Conservation (phyloP, 2,113 vertebrate genomes). For the Pipra filicauda region DNA sequence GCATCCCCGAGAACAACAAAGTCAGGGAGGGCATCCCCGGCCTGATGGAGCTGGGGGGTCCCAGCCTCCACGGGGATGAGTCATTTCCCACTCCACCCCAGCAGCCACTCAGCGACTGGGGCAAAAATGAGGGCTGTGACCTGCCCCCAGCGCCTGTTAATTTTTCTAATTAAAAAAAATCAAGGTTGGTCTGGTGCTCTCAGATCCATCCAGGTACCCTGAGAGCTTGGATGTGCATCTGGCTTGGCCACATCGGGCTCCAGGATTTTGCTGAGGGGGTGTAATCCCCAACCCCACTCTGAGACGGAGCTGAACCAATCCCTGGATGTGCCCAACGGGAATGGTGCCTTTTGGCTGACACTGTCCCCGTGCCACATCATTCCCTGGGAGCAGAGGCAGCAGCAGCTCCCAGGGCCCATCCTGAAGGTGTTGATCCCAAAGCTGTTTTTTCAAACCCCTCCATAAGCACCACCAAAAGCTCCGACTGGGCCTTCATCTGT, state of each 20-base stretch:
- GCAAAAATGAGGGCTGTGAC: rapidly evolving
- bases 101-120: rapidly evolving
- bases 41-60: not conserved
- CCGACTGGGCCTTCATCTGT: not conserved
- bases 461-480: not conserved
- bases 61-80: rapidly evolving
- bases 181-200: not conserved
- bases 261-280: not conserved
- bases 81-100: rapidly evolving
- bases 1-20: not conserved
- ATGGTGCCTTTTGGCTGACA: rapidly evolving
- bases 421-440: not conserved
- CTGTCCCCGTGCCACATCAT: rapidly evolving
- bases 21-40: not conserved
- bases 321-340: rapidly evolving
- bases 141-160: not conserved
- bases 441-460: not conserved
- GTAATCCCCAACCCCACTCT: not conserved
- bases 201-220: rapidly evolving
- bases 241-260: rapidly evolving
- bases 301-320: rapidly evolving
- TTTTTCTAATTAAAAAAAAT: not conserved
- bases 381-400: not conserved
- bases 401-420: rapidly evolving
- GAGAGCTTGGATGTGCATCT: rapidly evolving